A percentile compares a stretch with the other conserved stretches of the same genome.
Conservation (phyloP, 2,113 vertebrate genomes). For the Halcyon senegalensis region DNA sequence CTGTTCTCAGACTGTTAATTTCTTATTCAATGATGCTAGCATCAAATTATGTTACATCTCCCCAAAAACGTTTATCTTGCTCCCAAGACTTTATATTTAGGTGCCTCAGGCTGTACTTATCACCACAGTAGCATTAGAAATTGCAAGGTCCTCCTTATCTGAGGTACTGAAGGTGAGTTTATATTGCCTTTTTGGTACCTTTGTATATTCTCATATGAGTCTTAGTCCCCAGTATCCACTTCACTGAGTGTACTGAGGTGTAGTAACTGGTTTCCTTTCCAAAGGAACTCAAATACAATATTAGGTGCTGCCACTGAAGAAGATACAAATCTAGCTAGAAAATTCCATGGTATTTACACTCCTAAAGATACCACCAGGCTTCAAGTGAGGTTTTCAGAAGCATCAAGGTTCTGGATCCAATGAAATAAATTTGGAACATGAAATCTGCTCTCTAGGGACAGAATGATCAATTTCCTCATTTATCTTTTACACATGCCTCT, state of each 20-base stretch:
- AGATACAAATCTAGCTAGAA: not conserved
- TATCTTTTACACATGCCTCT: not conserved
- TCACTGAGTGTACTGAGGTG: not conserved
- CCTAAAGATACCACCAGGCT: not conserved
- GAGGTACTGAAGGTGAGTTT: not conserved
- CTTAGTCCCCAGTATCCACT: not conserved
- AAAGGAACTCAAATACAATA: not conserved
- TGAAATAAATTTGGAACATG: not conserved
- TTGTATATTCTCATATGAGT: not conserved
- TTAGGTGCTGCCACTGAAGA: not conserved
- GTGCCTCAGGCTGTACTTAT: not conserved
- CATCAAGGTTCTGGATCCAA: not conserved
- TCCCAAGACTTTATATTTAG: not conserved
- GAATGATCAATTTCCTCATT: constrained; percentile 6
- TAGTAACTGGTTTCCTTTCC: not conserved
- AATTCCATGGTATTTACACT: not conserved
- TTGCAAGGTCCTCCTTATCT: not conserved
- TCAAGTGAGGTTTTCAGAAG: not conserved
- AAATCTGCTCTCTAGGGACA: not conserved
- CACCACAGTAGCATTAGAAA: not conserved
- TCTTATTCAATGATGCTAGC: constrained; percentile 4
- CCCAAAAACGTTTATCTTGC: constrained; percentile 12
- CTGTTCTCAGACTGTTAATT: constrained; percentile 40
- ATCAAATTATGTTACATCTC: not conserved
- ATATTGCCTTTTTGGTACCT: not conserved